A percentile compares a stretch with the other conserved stretches of the same genome.
phyloP scores from a whole-genome alignment of 2,113 vertebrate species.

The Elephas maximus region DNA sequence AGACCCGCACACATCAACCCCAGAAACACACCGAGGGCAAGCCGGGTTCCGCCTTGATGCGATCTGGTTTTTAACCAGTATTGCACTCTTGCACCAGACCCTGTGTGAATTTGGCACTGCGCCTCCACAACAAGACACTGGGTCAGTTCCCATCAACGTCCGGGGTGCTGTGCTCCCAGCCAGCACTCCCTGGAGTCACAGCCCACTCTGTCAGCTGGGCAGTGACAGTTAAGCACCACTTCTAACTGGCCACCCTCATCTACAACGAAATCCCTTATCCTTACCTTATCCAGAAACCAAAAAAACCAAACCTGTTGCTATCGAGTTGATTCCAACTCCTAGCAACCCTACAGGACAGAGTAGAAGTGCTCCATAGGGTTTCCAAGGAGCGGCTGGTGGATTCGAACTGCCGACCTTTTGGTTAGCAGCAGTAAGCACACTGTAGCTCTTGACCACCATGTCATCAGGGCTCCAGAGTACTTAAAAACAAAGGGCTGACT shows the following conservation, averaged over 20 bases:
- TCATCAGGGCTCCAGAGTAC: neutral
- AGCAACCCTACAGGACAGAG: too few relatives aligned
- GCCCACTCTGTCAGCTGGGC: neutral
- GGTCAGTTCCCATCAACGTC: neutral
- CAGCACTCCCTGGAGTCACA: neutral
- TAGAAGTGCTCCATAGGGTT: too few relatives aligned
- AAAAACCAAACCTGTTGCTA: too few relatives aligned
- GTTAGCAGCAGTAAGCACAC: too few relatives aligned
- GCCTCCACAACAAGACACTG: neutral
- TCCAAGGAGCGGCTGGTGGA: too few relatives aligned
- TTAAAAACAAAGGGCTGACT: neutral
- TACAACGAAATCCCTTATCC: neutral
- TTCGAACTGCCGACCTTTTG: too few relatives aligned
- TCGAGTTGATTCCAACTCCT: too few relatives aligned
- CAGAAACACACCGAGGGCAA: neutral
- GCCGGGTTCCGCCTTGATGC: accelerated
- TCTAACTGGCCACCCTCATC: neutral
- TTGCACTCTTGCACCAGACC: too few relatives aligned
- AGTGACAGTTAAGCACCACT: neutral
- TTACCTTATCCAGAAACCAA: too few relatives aligned
- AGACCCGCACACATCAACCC: too few relatives aligned
- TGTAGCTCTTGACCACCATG: too few relatives aligned
- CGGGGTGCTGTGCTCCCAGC: neutral
- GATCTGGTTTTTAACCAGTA: neutral
- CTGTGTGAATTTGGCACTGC: too few relatives aligned